Base-by-base conservation (phyloP, 2,113 vertebrate species). In the Salvelinus alpinus region DNA sequence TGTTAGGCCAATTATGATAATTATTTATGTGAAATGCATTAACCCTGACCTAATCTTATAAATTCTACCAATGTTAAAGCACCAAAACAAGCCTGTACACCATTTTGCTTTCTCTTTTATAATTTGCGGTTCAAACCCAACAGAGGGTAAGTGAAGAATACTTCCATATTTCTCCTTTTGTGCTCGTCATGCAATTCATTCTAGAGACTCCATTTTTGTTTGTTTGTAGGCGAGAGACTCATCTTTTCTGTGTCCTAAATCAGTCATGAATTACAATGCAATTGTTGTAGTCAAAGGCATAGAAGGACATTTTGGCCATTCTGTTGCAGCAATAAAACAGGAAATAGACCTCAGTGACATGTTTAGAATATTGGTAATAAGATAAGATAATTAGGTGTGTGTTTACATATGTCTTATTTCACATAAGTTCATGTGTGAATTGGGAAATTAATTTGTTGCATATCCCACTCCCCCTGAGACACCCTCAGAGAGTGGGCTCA, bases 41-140 rank as follows among this genome's bases (percentile, higher is more conserved):
- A 71, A 47, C 75, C 78, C 64, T 71, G 38, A 8, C 25, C 20
- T 59, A 68, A 73, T 78, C 25, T 62, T 70, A 79, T 64, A 76
- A 80, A 4, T 18, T 54, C 12, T 9, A 66, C 34, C 81, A 80
- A 70, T 82, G 85, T 89, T 66, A 72, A 38, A 66, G 29, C 51
- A 57, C 13, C 88, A 72, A 86, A 86, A 82, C 29, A 87, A 85
- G 87, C 91, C 85, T 92, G 83, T 92, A 73, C 88, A 77, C 91
- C 89, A 93, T 91, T 92, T 92, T 93, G 92, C 93, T 94, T 94
- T 94, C 91, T 94, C 93, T 94, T 91, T 91, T 92, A 93, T 93
- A 91, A 94, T 94, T 93, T 94, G 93, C 93, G 85, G 88, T 93
- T 93, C 88, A 90, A 90, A 83, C 88, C 88, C 89, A 92, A 91